Conservation (phyloP, 2,113 vertebrate species). For the Mesembrinibis cayennensis region DNA sequence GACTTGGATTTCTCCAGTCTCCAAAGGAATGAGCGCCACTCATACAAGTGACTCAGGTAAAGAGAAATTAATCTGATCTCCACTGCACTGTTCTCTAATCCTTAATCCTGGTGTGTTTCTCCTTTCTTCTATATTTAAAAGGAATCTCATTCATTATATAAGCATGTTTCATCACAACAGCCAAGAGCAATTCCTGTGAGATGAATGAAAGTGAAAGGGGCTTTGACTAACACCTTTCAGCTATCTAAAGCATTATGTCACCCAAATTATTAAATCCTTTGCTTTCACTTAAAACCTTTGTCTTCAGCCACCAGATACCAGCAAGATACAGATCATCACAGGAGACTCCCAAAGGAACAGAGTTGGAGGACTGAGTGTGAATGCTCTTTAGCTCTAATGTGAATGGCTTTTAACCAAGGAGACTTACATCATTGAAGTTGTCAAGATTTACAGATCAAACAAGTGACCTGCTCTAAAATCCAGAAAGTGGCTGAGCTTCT, state of each 20-base stretch:
- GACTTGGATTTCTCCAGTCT: not conserved
- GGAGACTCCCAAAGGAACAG: not conserved
- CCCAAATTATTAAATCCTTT: not conserved
- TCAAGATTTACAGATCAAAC: slow-evolving; percentile 24
- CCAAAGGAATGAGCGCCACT: not conserved
- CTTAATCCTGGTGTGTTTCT: not conserved
- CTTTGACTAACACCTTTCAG: not conserved
- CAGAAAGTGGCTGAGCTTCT: not conserved
- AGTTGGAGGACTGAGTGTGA: not conserved
- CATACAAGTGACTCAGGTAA: not conserved
- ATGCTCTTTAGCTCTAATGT: not conserved
- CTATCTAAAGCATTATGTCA: not conserved
- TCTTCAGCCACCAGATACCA: not conserved
- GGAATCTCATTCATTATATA: not conserved
- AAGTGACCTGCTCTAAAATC: not conserved
- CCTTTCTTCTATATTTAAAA: not conserved
- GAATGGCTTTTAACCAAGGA: not conserved
- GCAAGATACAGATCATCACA: not conserved
- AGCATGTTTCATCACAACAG: not conserved
- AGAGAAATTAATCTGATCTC: slow-evolving; percentile 5
- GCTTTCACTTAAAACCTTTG: not conserved
- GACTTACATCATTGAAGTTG: not conserved
- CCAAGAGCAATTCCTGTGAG: not conserved
- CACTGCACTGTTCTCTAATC: not conserved
- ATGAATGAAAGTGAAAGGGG: not conserved